phyloP scores from a whole-genome alignment of 2,113 vertebrate genomes.

The Cairina moschata region DNA sequence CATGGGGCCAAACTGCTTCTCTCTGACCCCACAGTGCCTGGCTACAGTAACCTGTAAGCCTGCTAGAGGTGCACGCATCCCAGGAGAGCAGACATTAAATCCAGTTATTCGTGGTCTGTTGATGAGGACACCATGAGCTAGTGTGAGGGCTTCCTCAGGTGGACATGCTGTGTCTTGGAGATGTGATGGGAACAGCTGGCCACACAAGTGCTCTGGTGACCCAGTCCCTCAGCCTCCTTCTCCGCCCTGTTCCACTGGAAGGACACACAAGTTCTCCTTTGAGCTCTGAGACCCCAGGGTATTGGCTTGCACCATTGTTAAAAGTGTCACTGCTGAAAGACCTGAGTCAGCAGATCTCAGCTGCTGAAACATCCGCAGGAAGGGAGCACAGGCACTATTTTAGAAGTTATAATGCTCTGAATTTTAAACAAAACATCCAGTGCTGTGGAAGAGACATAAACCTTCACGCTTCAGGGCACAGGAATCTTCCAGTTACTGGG shows the following conservation, averaged over 20 bases:
- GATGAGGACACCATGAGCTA: not conserved
- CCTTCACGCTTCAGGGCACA: not conserved
- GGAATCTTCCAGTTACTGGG: not conserved
- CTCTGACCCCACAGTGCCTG: not conserved
- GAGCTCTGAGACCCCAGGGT: not conserved
- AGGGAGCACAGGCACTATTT: not conserved
- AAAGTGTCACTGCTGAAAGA: not conserved
- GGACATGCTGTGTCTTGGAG: not conserved
- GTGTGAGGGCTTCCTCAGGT: not conserved
- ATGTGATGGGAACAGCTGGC: not conserved
- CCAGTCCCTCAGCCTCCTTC: not conserved
- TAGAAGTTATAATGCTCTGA: slow-evolving; percentile 3
- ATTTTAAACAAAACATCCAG: slow-evolving; percentile 11
- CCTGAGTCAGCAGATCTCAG: not conserved
- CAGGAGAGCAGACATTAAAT: not conserved
- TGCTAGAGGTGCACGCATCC: not conserved
- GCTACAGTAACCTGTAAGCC: not conserved
- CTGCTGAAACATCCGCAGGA: not conserved
- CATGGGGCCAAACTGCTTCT: not conserved
- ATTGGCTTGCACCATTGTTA: not conserved
- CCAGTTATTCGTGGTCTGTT: not conserved
- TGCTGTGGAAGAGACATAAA: not conserved
- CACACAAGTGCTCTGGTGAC: not conserved
- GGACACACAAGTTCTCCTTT: not conserved
- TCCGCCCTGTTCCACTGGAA: not conserved